Conservation (phyloP, 1,140 invertebrate genomes). For the Nasonia vitripennis region DNA sequence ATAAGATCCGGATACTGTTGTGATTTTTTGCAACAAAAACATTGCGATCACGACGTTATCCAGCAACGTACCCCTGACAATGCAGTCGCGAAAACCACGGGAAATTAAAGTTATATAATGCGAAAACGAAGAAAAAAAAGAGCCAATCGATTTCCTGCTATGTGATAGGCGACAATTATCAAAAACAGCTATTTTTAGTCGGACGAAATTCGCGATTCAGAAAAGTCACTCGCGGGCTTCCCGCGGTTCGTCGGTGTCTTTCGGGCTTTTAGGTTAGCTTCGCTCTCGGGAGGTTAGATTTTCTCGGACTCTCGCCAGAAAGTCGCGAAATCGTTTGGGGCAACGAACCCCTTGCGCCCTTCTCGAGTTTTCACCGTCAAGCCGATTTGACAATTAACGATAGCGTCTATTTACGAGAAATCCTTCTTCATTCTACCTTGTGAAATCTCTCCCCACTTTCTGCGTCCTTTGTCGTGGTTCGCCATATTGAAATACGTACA, state of each 20-base stretch:
- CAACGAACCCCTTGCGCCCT: not conserved
- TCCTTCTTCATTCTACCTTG: slow-evolving; percentile 67
- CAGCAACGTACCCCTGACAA: slow-evolving; percentile 25
- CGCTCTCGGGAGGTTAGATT: slow-evolving; percentile 33
- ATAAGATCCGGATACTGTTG: slow-evolving; percentile 16
- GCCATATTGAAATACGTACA: slow-evolving; percentile 73
- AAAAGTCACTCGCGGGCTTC: slow-evolving; percentile 46
- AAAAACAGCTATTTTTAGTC: slow-evolving; percentile 38
- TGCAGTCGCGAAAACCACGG: slow-evolving; percentile 43
- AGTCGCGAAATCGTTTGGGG: not conserved
- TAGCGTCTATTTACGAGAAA: slow-evolving; percentile 27
- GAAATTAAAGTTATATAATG: slow-evolving; percentile 37
- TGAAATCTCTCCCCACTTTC: slow-evolving; percentile 74
- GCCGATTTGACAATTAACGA: slow-evolving; percentile 8
- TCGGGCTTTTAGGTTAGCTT: slow-evolving; percentile 48
- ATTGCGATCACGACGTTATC: slow-evolving; percentile 38
- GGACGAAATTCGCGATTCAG: slow-evolving; percentile 27
- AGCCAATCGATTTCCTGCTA: not conserved
- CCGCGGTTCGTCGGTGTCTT: slow-evolving; percentile 40
- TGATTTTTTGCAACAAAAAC: slow-evolving; percentile 44
- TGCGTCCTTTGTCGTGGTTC: slow-evolving; percentile 76
- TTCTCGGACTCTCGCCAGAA: slow-evolving; percentile 15
- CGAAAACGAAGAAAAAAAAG: not conserved
- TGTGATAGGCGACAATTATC: not conserved
- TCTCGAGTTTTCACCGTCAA: not conserved